phyloP scores from a whole-genome alignment of 2,888 invertebrate species.

The Epiperipatus broadwayi region DNA sequence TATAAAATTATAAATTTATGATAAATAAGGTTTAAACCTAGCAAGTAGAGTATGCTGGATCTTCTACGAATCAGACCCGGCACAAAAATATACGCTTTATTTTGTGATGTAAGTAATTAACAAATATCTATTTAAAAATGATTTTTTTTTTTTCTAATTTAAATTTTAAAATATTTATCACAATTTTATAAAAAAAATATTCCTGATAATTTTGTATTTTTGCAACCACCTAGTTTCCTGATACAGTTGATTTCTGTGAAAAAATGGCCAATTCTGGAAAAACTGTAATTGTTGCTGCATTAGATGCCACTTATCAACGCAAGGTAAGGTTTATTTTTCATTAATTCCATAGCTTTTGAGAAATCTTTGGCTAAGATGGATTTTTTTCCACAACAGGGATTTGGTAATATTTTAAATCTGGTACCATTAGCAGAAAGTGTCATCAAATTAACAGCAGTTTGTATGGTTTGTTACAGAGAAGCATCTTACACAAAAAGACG shows the following conservation, averaged over 20 bases:
- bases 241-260: conserved; percentile 34
- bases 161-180: background rate
- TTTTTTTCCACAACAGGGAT: conserved; percentile 22
- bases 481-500: conserved; percentile 36
- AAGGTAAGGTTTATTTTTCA: conserved; percentile 21
- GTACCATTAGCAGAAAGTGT: conserved; percentile 36
- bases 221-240: conserved; percentile 32
- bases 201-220: background rate
- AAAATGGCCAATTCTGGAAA: conserved; percentile 36
- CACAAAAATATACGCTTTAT: too few relatives aligned
- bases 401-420: conserved; percentile 33
- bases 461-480: conserved; percentile 34
- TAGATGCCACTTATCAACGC: conserved; percentile 39
- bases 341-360: background rate
- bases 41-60: too few relatives aligned
- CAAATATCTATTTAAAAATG: too few relatives aligned
- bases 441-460: conserved; percentile 36
- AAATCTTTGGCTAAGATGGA: background rate
- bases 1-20: too few relatives aligned
- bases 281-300: conserved; percentile 38
- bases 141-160: too few relatives aligned
- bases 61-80: too few relatives aligned
- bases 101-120: background rate
- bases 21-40: too few relatives aligned
- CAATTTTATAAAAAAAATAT: background rate